These are phyloP conservation scores for Chloromyia formosa DNA, from an alignment of 2,888 invertebrate species.

Conservation along the genomic window DNA sequence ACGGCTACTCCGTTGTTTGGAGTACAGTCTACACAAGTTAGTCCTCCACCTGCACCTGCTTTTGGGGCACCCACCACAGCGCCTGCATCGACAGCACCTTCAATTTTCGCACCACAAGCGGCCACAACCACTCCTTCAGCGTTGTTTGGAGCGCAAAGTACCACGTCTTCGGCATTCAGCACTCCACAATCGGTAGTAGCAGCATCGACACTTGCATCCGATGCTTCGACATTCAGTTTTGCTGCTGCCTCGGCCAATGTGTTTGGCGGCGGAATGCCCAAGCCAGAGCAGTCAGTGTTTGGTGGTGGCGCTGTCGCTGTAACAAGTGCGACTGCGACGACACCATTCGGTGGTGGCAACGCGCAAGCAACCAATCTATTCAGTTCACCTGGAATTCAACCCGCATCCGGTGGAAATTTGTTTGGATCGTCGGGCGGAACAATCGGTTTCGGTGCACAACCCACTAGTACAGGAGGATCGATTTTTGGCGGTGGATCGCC, in stretches of 20 bases:
- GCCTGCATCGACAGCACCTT: not conserved
- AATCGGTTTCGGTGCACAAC: conserved; percentile 45
- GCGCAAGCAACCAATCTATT: conserved; percentile 35
- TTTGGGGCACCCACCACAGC: conserved; percentile 15
- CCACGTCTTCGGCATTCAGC: not conserved
- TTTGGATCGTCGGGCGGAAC: conserved; percentile 54
- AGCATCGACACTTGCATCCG: conserved; percentile 13
- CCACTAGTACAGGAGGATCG: conserved; percentile 49
- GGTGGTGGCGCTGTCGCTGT: conserved; percentile 41
- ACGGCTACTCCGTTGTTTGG: too few relatives aligned
- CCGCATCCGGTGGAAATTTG: conserved; percentile 54
- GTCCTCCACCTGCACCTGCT: not conserved
- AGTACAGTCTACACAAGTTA: too few relatives aligned
- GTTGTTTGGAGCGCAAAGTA: not conserved
- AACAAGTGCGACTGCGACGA: not conserved
- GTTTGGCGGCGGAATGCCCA: conserved; percentile 56
- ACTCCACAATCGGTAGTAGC: conserved; percentile 47
- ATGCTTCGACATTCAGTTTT: conserved; percentile 29
- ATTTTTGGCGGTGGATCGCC: conserved; percentile 51
- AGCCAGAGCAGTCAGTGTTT: conserved; percentile 59
- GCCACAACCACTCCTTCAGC: not conserved
- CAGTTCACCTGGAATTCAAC: conserved; percentile 49
- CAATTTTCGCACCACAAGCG: not conserved
- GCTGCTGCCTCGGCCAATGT: not conserved
- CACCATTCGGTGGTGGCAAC: conserved; percentile 23